These are phyloP conservation scores for Aphelenchoides bicaudatus DNA, from an alignment of 2,888 invertebrate species.

Conservation along the genomic window DNA sequence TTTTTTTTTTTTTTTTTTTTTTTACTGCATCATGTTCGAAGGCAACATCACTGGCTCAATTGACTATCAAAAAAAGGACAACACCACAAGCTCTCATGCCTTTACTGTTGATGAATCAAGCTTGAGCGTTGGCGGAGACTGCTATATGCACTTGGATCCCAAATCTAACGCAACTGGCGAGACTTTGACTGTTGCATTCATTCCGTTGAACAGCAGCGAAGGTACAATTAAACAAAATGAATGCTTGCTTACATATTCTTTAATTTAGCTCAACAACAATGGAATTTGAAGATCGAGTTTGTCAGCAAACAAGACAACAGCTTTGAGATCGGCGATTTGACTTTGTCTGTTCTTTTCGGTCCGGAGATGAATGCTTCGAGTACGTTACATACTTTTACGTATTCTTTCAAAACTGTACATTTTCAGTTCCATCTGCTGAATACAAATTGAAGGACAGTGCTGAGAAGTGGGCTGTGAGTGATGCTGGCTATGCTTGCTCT, in stretches of 20 bases:
- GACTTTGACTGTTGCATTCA: not conserved
- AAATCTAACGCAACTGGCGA: not conserved
- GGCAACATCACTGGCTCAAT: conserved; percentile 33
- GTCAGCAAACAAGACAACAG: conserved; percentile 2
- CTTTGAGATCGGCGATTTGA: conserved; percentile 7
- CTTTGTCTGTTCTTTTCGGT: not conserved
- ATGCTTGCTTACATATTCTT: conserved; percentile 4
- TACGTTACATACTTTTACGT: not conserved
- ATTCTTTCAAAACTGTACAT: not conserved
- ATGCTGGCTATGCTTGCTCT: conserved; percentile 42
- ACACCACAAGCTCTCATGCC: not conserved
- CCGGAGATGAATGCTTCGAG: not conserved
- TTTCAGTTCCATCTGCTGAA: conserved; percentile 1
- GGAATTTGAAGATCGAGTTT: conserved; percentile 13
- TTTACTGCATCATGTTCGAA: conserved; percentile 42
- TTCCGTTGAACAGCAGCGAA: too few species aligned
- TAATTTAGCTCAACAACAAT: conserved; percentile 3
- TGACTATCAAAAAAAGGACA: conserved; percentile 22
- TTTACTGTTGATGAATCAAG: conserved; percentile 1
- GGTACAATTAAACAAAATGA: too few species aligned
- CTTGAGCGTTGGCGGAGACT: not conserved
- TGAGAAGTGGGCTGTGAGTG: conserved; percentile 12
- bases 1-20: conserved; percentile 14
- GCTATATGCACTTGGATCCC: not conserved
- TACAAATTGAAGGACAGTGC: conserved; percentile 5